A percentile compares a stretch with the other conserved stretches of the same genome.
These are phyloP conservation scores for Dioctria linearis DNA, from an alignment of 2,888 invertebrate species.

Conservation along the genomic window DNA sequence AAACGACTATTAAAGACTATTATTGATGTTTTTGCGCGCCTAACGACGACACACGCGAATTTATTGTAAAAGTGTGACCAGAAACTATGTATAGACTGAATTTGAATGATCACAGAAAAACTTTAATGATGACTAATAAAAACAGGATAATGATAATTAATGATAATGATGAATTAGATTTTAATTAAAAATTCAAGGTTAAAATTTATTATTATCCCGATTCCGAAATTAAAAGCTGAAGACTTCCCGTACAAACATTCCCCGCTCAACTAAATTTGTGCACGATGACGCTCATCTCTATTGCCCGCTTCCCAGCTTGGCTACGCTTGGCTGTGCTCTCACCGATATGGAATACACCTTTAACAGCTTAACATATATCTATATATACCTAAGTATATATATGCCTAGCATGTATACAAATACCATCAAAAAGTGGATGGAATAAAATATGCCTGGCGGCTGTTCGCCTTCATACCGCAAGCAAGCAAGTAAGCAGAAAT, in stretches of 20 bases:
- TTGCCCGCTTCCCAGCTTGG: constrained; percentile 42
- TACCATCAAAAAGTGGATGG: background rate
- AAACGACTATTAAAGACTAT: no score
- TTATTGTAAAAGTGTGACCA: no score
- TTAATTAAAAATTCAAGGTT: constrained; percentile 1
- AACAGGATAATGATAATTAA: background rate
- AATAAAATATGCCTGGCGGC: constrained; percentile 56
- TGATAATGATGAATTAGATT: background rate
- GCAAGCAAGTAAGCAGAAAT: constrained; percentile 60
- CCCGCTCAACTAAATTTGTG: constrained; percentile 31
- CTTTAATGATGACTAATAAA: no score
- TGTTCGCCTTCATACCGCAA: constrained; percentile 51
- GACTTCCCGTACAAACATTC: constrained; percentile 26
- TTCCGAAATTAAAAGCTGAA: background rate
- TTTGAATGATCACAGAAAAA: no score
- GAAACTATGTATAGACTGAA: no score
- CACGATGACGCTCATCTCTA: constrained; percentile 12
- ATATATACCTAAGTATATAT: background rate
- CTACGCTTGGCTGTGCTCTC: constrained; percentile 45
- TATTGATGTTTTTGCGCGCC: no score
- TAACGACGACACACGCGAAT: no score
- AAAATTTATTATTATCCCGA: background rate
- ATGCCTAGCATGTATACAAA: background rate
- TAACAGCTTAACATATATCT: background rate
- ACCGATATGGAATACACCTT: constrained; percentile 15